Percentiles rank a stretch among this genome's conserved stretches.
phyloP scores from a whole-genome alignment of 2,797 vertebrate genomes.

The Aselliscus stoliczkanus region DNA sequence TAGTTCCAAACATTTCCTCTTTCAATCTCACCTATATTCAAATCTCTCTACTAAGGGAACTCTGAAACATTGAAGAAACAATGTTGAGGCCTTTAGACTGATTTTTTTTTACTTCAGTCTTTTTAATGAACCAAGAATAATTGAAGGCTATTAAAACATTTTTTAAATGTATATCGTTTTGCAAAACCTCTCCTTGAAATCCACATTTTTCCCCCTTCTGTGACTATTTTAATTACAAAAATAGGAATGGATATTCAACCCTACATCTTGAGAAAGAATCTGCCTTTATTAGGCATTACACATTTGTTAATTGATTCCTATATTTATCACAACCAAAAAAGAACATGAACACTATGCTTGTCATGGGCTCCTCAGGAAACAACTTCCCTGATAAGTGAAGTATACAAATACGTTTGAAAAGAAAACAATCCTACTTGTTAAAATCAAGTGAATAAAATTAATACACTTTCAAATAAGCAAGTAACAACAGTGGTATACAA shows the following conservation, averaged over 20 bases:
- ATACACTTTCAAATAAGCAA: neutral
- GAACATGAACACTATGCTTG: neutral
- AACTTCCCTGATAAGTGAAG: neutral
- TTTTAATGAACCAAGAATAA: constrained; percentile 1
- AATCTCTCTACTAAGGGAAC: neutral
- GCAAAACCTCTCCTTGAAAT: constrained; percentile 27
- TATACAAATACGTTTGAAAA: neutral
- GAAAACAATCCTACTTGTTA: neutral
- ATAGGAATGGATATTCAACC: neutral
- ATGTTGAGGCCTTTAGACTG: neutral
- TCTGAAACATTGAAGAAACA: neutral
- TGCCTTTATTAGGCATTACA: constrained; percentile 9
- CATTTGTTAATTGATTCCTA: neutral
- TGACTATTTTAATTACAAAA: neutral
- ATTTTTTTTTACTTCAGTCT: neutral
- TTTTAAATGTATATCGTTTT: neutral
- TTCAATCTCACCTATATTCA: constrained; percentile 32
- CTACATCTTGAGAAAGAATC: neutral
- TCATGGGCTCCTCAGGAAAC: neutral
- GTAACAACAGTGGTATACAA: neutral
- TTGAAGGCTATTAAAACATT: neutral
- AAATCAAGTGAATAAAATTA: neutral
- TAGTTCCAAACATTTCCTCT: constrained; percentile 38
- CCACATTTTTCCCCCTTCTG: neutral
- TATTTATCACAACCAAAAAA: neutral